phyloP scores from a whole-genome alignment of 2,888 invertebrate genomes.

The Ormyrus thymus region DNA sequence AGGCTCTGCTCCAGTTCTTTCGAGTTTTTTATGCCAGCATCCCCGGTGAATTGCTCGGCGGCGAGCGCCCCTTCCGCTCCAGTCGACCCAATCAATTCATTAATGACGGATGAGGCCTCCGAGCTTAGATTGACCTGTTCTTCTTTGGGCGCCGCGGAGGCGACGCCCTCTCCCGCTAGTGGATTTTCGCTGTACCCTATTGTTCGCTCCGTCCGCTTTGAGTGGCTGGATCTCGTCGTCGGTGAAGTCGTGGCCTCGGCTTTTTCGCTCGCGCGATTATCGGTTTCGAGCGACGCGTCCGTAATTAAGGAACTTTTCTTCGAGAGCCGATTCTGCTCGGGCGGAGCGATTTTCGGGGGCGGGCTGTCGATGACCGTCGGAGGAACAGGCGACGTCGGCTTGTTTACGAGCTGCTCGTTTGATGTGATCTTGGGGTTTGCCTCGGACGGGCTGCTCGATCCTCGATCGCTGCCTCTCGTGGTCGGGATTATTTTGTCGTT shows the following conservation, averaged over 20 bases:
- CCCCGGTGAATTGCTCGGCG: not conserved
- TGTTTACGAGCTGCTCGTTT: conserved; percentile 21
- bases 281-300: not conserved
- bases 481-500: conserved; percentile 17
- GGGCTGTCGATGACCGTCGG: not conserved
- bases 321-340: not conserved
- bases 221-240: not conserved
- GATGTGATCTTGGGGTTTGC: not conserved
- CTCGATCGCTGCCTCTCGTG: not conserved
- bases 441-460: not conserved
- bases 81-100: conserved; percentile 4
- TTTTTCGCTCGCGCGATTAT: conserved; percentile 10
- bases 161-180: no score
- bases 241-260: not conserved
- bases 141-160: not conserved
- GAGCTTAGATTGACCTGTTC: not conserved
- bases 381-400: conserved; percentile 6
- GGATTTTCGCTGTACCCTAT: not conserved
- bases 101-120: not conserved
- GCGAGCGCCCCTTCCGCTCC: not conserved
- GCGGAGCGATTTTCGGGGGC: conserved; percentile 5
- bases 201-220: not conserved
- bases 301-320: not conserved
- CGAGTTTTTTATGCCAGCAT: not conserved
- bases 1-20: not conserved